These are phyloP conservation scores for Plusia festucae DNA, from an alignment of 2,888 invertebrate species.

Conservation along the genomic window DNA sequence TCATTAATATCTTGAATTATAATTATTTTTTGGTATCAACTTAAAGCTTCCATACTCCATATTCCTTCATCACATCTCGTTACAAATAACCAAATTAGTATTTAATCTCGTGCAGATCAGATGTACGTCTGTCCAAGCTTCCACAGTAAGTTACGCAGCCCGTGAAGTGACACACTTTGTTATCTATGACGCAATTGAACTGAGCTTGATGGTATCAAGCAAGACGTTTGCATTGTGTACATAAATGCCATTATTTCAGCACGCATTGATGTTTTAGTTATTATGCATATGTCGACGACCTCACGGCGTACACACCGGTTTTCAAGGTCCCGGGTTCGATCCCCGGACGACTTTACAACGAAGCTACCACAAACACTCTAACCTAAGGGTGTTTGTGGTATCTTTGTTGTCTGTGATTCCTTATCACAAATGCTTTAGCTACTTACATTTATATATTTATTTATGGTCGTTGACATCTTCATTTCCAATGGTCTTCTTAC, in stretches of 20 bases:
- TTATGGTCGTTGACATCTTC: neutral
- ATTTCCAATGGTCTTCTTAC: neutral
- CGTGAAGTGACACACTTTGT: constrained; percentile 35
- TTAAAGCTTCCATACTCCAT: too few relatives aligned
- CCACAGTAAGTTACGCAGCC: constrained; percentile 10
- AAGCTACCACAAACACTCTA: too few relatives aligned
- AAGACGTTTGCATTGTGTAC: constrained; percentile 40
- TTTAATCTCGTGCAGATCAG: neutral
- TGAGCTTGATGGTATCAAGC: constrained; percentile 48
- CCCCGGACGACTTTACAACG: too few relatives aligned
- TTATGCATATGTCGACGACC: too few relatives aligned
- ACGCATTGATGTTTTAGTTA: constrained; percentile 33
- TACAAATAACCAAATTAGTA: neutral
- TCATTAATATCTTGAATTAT: too few relatives aligned
- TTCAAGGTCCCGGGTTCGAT: too few relatives aligned
- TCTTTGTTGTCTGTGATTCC: too few relatives aligned
- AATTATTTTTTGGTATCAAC: too few relatives aligned
- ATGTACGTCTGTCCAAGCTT: constrained; percentile 7
- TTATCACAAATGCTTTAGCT: too few relatives aligned
- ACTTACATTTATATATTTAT: too few relatives aligned
- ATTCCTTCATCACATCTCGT: neutral
- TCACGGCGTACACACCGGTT: too few relatives aligned
- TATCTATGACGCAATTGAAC: constrained; percentile 48
- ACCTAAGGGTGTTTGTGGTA: too few relatives aligned
- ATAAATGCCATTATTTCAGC: constrained; percentile 50